These are phyloP conservation scores for Drosophila insularis DNA, from an alignment of 1,140 invertebrate genomes.

Conservation along the genomic window DNA sequence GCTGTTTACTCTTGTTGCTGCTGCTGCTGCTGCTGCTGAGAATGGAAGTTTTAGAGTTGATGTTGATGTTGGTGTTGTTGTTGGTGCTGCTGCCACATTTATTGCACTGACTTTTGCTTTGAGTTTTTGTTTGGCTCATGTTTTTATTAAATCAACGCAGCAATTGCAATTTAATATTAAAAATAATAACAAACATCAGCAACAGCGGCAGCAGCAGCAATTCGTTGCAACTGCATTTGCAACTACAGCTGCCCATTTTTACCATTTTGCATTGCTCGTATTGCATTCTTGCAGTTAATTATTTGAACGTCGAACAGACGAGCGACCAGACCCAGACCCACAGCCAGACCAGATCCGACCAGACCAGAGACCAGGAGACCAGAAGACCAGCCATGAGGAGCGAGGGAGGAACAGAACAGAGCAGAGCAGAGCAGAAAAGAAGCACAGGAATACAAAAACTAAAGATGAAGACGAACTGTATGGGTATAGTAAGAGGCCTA, in stretches of 20 bases:
- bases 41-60: not conserved
- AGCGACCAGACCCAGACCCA: conserved; percentile 34
- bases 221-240: conserved; percentile 16
- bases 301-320: conserved; percentile 64
- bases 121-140: conserved; percentile 65
- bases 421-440: not conserved
- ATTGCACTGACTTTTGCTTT: conserved; percentile 54
- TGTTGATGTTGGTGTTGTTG: not conserved
- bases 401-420: not conserved
- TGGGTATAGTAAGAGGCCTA: not conserved
- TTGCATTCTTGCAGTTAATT: conserved; percentile 79
- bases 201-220: conserved; percentile 20
- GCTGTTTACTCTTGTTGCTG: conserved; percentile 70
- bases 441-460: conserved; percentile 16
- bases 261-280: conserved; percentile 66
- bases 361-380: conserved; percentile 8
- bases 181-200: conserved; percentile 81
- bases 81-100: conserved; percentile 62
- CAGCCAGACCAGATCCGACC: conserved; percentile 8
- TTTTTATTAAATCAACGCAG: conserved; percentile 79
- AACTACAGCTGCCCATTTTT: conserved; percentile 56
- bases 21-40: conserved; percentile 4
- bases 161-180: conserved; percentile 82
- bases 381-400: not conserved
- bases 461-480: conserved; percentile 18